Conservation (phyloP, 1,140 invertebrate species). For the Subanguina moxae region DNA sequence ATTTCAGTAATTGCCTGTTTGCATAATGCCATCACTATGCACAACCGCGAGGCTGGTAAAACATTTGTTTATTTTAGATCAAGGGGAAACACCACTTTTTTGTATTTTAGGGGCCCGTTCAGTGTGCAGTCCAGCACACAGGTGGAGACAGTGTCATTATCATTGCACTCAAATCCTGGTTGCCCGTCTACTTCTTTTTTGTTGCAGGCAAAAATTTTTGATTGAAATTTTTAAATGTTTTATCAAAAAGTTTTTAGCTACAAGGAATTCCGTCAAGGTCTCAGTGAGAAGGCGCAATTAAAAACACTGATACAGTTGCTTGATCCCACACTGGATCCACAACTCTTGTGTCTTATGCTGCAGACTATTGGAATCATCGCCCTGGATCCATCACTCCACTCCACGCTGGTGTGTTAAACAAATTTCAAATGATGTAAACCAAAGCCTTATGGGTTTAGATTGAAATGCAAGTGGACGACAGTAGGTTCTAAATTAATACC, state of each 20-base stretch:
- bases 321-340: slow-evolving; percentile 61
- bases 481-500: no score
- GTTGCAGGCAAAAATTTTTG: slow-evolving; percentile 60
- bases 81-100: background rate
- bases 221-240: background rate
- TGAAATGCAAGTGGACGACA: slow-evolving; percentile 67
- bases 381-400: slow-evolving; percentile 62
- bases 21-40: slow-evolving; percentile 70
- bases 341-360: slow-evolving; percentile 69
- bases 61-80: background rate
- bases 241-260: slow-evolving; percentile 22
- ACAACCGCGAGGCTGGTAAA: slow-evolving; percentile 67
- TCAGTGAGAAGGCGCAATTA: slow-evolving; percentile 48
- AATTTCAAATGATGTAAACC: background rate
- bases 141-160: slow-evolving; percentile 62
- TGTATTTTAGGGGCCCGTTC: slow-evolving; percentile 16
- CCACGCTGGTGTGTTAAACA: background rate
- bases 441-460: slow-evolving; percentile 60
- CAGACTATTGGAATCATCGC: slow-evolving; percentile 69
- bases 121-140: slow-evolving; percentile 57
- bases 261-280: slow-evolving; percentile 50
- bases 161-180: slow-evolving; percentile 70
- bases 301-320: slow-evolving; percentile 52
- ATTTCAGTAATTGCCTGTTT: slow-evolving; percentile 65
- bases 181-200: slow-evolving; percentile 67